Base-by-base conservation (phyloP, 2,888 invertebrate genomes). In the Mythimna ferrago region DNA sequence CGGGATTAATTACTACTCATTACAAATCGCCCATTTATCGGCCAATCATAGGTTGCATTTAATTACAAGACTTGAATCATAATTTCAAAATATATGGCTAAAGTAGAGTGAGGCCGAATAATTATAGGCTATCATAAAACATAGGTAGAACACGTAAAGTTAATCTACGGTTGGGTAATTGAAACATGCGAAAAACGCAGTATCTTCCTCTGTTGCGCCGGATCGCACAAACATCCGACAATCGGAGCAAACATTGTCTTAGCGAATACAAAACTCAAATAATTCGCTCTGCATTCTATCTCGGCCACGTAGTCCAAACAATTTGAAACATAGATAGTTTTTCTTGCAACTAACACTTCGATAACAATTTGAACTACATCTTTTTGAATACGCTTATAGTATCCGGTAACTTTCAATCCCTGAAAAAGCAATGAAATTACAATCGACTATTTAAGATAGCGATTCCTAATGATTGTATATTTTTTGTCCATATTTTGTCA, bases 201-300 rank as follows among this genome's bases (percentile, higher is more conserved):
- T 80, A 73, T 85, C 87, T 91, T 92, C 93, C 91, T 92, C 88
- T 87, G 83, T 81, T 81, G 80, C 86, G 78, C 54, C 75, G 92
- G 91, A 88, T 90, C 89, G 92, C 86, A 83, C 87, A 94, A 95
- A 95, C 95, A 95, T 95, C 95, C 95, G 94, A 92, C 86, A 66
- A 14, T 3, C 32, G 48, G 26, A 54, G 66, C 81, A 84, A 81
- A 84, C 84, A 81, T 81, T 71, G 81, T 76, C 77, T 77, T 73
- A 64, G 48, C 51, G 70, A 62, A 66, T 60, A 67, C 76, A 77
- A 82, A 84, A 73, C 38, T 83, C 71, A 38, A 80, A 81, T 72
- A 74, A 81, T 80, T 80, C 64, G 10, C 64, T 65, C 63, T 65
- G 65, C 80, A 81, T 83, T 58, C 69, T 73, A 67, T 66, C 60